Evolutionary conservation across 2,113 vertebrate species (phyloP), one percentile per base, ranked within the genome.

Genomic region (Ardeotis arabs): DNA sequence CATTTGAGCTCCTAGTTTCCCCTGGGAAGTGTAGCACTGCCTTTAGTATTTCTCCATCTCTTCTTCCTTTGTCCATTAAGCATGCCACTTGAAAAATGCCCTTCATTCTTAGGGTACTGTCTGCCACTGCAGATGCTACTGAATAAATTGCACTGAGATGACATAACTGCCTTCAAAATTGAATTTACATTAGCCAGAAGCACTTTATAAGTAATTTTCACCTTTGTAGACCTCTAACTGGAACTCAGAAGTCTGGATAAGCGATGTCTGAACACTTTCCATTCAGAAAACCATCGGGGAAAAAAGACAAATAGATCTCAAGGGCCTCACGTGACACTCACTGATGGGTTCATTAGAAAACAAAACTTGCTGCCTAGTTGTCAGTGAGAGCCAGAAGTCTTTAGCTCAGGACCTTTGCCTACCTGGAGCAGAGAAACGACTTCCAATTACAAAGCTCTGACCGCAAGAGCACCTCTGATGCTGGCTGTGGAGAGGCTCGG

Each of bases 161-260:
- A 66, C 76, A 58, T 58, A 92, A 25, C 83, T 84, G 35, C 66
- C 41, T 89, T 84, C 60, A 82, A 76, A 93, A 83, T 12, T 69
- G 62, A 76, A 89, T 80, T 95, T 85, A 64, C 69, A 84, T 95
- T 89, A 95, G 70, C 62, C 93, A 93, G 81, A 95, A 93, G 89
- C 94, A 76, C 62, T 79, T 92, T 69, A 76, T 66, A 93, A 91
- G 84, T 84, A 88, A 91, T 76, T 91, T 81, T 76, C 88, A 84
- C 94, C 87, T 95, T 84, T 3, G 7, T 6, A 64, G 90, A 92
- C 76, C 80, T 95, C 89, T 92, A 63, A 82, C 31, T 3, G 2
- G 74, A 95, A 63, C 69, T 69, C 84, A 50, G 50, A 84, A 95
- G 55, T 72, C 49, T 44, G 74, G n/a, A 8, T 95, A 95, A 96